These are phyloP conservation scores for Harlomillsia oculata DNA, from an alignment of 1,140 invertebrate species.

Conservation along the genomic window DNA sequence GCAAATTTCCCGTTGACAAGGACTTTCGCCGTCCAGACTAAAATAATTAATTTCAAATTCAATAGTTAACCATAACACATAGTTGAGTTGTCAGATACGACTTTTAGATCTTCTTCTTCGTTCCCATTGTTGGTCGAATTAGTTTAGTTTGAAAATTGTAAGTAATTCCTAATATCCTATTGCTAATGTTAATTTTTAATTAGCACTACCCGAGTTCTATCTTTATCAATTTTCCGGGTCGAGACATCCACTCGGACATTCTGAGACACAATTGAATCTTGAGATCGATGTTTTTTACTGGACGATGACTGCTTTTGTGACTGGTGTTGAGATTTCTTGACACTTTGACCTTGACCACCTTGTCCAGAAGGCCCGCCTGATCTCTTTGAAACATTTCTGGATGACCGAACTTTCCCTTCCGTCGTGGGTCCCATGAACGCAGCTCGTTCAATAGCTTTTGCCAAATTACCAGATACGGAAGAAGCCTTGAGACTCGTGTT, in stretches of 20 bases:
- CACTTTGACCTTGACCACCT: no score
- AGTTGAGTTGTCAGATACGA: no score
- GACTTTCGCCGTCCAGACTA: slow-evolving; percentile 33
- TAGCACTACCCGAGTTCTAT: no score
- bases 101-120: no score
- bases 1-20: slow-evolving; percentile 35
- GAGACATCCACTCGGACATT: slow-evolving; percentile 7
- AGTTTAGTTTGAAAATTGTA: no score
- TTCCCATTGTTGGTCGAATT: no score
- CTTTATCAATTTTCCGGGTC: background rate
- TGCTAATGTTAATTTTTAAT: no score
- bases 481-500: no score
- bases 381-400: background rate
- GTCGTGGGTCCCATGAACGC: slow-evolving; percentile 25
- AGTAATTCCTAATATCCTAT: no score
- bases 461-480: slow-evolving; percentile 39
- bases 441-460: slow-evolving; percentile 36
- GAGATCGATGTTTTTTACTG: slow-evolving; percentile 25
- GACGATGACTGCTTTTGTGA: no score
- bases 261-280: slow-evolving; percentile 30
- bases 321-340: no score
- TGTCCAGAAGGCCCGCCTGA: slow-evolving; percentile 32
- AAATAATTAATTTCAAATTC: background rate
- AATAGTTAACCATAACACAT: background rate
- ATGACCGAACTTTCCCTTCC: background rate